Percentiles rank a stretch among this genome's conserved stretches.
Conservation (phyloP, 1,140 invertebrate species). For the Oppia nitens region DNA sequence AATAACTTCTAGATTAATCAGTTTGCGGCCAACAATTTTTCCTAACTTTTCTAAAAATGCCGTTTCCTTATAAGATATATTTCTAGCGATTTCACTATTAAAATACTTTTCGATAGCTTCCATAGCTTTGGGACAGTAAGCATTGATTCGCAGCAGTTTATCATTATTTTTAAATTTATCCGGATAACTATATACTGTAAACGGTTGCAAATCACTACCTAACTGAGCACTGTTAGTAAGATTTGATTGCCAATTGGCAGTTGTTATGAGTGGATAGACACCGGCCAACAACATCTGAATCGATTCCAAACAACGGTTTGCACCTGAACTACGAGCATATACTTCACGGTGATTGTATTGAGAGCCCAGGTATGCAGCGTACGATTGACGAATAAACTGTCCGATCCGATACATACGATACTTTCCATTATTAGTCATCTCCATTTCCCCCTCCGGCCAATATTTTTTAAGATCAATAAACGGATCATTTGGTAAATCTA, state of each 20-base stretch:
- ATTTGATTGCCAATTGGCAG: slow-evolving; percentile 35
- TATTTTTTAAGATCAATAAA: slow-evolving; percentile 38
- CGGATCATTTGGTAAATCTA: slow-evolving; percentile 43
- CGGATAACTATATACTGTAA: slow-evolving; percentile 42
- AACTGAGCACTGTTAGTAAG: background rate
- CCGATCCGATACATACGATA: slow-evolving; percentile 29
- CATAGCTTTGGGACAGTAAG: slow-evolving; percentile 4
- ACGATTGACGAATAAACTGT: slow-evolving; percentile 45
- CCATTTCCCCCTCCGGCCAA: slow-evolving; percentile 56
- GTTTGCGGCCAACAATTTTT: background rate
- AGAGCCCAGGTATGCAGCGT: slow-evolving; percentile 45
- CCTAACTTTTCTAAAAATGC: background rate
- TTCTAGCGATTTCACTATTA: background rate
- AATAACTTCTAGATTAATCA: background rate
- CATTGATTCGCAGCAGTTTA: background rate
- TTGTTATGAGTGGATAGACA: slow-evolving; percentile 12
- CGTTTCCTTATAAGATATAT: background rate
- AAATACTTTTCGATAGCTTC: background rate
- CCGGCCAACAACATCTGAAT: slow-evolving; percentile 61
- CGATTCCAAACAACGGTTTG: slow-evolving; percentile 68
- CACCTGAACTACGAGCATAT: slow-evolving; percentile 51
- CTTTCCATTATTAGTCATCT: slow-evolving; percentile 54
- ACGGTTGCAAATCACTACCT: slow-evolving; percentile 55
- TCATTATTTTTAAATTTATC: background rate
- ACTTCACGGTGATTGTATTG: slow-evolving; percentile 38